These are phyloP conservation scores for Drosophila novamexicana DNA, from an alignment of 1,140 invertebrate species.

Conservation along the genomic window DNA sequence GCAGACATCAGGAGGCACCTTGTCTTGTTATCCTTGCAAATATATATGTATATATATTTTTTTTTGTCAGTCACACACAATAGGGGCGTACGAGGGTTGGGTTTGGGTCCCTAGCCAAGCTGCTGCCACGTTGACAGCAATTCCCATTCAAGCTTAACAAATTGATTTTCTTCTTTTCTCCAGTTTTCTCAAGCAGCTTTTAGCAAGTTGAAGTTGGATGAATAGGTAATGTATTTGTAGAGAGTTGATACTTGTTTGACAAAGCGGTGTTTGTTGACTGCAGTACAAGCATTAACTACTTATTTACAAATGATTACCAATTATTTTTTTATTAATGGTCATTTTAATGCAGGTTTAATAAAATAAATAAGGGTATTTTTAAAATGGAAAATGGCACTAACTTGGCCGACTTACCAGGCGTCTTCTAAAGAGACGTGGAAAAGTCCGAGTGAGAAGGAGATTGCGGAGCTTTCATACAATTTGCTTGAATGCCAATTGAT, in stretches of 20 bases:
- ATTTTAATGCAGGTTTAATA: too few relatives aligned
- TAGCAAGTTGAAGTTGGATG: not conserved
- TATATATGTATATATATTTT: slow-evolving; percentile 8
- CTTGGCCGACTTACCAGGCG: too few relatives aligned
- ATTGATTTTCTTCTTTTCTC: slow-evolving; percentile 61
- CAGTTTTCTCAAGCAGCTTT: slow-evolving; percentile 4
- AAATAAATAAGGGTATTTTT: too few relatives aligned
- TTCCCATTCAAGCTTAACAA: slow-evolving; percentile 66
- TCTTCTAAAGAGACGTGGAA: too few relatives aligned
- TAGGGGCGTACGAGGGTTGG: slow-evolving; percentile 41
- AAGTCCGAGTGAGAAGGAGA: too few relatives aligned
- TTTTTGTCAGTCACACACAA: slow-evolving; percentile 47
- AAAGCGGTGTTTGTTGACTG: too few relatives aligned
- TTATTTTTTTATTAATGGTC: too few relatives aligned
- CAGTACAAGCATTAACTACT: too few relatives aligned
- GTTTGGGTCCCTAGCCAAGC: not conserved
- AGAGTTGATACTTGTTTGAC: not conserved
- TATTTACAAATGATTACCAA: too few relatives aligned
- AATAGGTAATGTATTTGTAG: not conserved
- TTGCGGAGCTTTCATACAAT: too few relatives aligned
- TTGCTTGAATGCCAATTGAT: too few relatives aligned
- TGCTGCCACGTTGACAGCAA: slow-evolving; percentile 29
- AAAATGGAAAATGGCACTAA: too few relatives aligned
- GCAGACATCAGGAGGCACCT: slow-evolving; percentile 39
- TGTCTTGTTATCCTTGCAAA: slow-evolving; percentile 65